A percentile compares a stretch with the other conserved stretches of the same genome.
Conservation (phyloP, 2,888 invertebrate genomes). For the Athetis lepigone region DNA sequence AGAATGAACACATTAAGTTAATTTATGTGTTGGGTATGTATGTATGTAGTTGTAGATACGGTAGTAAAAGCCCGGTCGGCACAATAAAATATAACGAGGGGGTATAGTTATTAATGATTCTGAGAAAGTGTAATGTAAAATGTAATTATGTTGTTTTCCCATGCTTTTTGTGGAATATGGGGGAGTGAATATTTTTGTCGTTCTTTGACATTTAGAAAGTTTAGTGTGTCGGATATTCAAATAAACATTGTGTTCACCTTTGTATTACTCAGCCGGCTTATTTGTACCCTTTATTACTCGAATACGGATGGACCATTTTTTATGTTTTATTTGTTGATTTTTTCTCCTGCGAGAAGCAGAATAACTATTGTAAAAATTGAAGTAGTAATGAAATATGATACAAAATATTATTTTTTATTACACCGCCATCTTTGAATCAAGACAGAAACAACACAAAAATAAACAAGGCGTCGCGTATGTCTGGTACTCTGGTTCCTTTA, state of each 20-base stretch:
- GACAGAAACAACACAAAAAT: no score
- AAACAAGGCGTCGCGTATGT: no score
- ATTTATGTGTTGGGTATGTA: conserved; percentile 77
- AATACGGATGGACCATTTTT: no score
- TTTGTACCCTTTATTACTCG: no score
- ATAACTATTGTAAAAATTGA: no score
- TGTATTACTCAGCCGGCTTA: no score
- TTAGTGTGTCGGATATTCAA: neutral
- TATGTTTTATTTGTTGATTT: no score
- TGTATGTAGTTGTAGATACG: conserved; percentile 60
- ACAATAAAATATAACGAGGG: conserved; percentile 55
- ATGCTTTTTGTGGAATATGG: conserved; percentile 15
- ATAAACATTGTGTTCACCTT: neutral
- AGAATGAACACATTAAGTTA: conserved; percentile 79
- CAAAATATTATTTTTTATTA: no score
- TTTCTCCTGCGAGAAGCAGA: no score
- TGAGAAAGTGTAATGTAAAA: conserved; percentile 39
- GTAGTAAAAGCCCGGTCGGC: conserved; percentile 38
- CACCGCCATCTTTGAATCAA: no score
- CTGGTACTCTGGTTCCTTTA: no score
- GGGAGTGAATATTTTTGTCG: neutral
- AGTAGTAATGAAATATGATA: no score
- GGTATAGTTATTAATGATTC: conserved; percentile 53
- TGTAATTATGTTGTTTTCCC: conserved; percentile 33
- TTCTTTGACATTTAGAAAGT: neutral